Evolutionary conservation across 2,888 invertebrate species (phyloP).

Genomic region (Serrognathus titanus): DNA sequence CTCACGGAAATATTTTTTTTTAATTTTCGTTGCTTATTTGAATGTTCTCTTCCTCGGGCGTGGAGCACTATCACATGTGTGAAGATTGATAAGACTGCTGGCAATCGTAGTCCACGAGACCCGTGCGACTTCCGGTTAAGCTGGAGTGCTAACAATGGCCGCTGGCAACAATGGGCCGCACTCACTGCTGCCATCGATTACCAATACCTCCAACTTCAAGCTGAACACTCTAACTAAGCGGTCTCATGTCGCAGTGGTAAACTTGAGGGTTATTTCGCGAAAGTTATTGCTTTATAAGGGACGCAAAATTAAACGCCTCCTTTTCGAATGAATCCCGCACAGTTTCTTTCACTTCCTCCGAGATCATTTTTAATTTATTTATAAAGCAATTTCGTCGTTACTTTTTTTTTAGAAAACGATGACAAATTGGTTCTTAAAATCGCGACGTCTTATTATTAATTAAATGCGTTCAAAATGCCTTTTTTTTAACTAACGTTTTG

Average conservation of each 20-base stretch:
- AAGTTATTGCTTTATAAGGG: constrained; percentile 4
- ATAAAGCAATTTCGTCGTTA: no score
- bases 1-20: no score
- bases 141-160: constrained; percentile 41
- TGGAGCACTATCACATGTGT: not conserved
- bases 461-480: no score
- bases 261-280: constrained; percentile 6
- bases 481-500: no score
- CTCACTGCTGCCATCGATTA: constrained; percentile 40
- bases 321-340: constrained; percentile 1
- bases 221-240: constrained; percentile 32
- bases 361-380: not conserved
- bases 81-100: not conserved
- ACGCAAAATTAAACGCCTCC: not conserved
- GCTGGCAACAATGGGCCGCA: constrained; percentile 39
- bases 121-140: constrained; percentile 38
- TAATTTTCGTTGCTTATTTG: not conserved
- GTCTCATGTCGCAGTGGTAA: constrained; percentile 6
- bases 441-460: no score
- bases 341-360: not conserved
- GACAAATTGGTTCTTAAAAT: no score
- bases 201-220: constrained; percentile 39
- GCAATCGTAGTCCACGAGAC: constrained; percentile 27
- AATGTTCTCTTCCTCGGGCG: not conserved
- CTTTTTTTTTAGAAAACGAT: no score